Conservation (phyloP, 2,113 vertebrate species). For the Pungitius pungitius region DNA sequence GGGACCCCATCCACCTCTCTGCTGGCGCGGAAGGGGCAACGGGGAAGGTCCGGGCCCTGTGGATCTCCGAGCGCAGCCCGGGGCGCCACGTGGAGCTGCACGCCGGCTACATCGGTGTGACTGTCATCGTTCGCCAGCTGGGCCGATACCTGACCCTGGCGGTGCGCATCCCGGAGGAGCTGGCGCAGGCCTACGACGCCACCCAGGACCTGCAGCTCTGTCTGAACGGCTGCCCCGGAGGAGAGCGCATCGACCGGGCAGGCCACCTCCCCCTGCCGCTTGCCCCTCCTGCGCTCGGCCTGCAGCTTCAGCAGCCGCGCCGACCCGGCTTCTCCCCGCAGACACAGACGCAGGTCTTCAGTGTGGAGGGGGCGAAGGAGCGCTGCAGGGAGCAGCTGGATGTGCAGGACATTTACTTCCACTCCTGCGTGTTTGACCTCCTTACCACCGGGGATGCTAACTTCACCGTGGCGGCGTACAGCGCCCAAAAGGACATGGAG, state of each 20-base stretch:
- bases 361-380: slow-evolving; percentile 82
- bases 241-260: slow-evolving; percentile 88
- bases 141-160: slow-evolving; percentile 93
- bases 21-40: slow-evolving; percentile 77
- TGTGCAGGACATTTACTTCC: slow-evolving; percentile 93
- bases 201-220: slow-evolving; percentile 97
- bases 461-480: slow-evolving; percentile 91
- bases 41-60: slow-evolving; percentile 84
- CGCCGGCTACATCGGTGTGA: slow-evolving; percentile 92
- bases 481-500: slow-evolving; percentile 91
- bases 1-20: slow-evolving; percentile 68
- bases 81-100: slow-evolving; percentile 90
- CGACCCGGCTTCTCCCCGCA: slow-evolving; percentile 50
- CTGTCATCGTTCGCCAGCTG: slow-evolving; percentile 88
- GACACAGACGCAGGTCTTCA: slow-evolving; percentile 68
- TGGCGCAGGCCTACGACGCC: slow-evolving; percentile 88
- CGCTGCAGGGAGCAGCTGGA: slow-evolving; percentile 91
- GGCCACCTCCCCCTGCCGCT: slow-evolving; percentile 81
- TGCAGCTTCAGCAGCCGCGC: slow-evolving; percentile 73
- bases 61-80: slow-evolving; percentile 86
- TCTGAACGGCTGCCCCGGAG: slow-evolving; percentile 89
- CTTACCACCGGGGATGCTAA: slow-evolving; percentile 95
- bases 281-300: slow-evolving; percentile 69
- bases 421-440: slow-evolving; percentile 95
- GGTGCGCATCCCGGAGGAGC: slow-evolving; percentile 88